Percentiles rank a stretch among this genome's conserved stretches.
Evolutionary conservation across 2,797 vertebrate species (phyloP).

Genomic region (Argentina silus): DNA sequence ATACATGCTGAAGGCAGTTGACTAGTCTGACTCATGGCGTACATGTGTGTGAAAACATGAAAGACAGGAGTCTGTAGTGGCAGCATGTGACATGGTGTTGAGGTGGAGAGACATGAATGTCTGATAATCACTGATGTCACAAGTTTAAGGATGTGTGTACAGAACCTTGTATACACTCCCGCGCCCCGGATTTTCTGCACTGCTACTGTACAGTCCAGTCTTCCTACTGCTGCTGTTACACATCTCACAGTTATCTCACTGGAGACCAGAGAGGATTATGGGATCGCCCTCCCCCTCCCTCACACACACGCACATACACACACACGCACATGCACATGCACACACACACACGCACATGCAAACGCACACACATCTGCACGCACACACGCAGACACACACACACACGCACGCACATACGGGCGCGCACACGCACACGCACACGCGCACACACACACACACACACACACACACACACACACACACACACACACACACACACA

Average conservation of each 20-base stretch:
- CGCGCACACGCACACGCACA: not conserved
- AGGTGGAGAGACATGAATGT: no score
- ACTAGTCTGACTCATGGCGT: no score
- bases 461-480: not conserved
- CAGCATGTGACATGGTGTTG: no score
- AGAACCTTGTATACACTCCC: not conserved
- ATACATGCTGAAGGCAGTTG: no score
- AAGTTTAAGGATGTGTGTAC: not conserved
- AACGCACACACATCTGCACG: not conserved
- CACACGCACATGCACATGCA: not conserved
- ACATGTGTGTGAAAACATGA: no score
- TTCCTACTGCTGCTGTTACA: not conserved
- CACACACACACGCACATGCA: not conserved
- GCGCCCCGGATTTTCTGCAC: not conserved
- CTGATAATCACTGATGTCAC: no score
- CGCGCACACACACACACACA: not conserved
- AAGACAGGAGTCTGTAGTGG: no score
- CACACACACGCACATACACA: not conserved
- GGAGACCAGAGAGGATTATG: slow-evolving; percentile 33
- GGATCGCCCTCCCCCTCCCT: slow-evolving; percentile 1
- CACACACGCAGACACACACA: not conserved
- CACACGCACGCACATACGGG: no score
- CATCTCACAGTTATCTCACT: slow-evolving; percentile 8
- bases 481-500: not conserved
- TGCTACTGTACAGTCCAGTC: not conserved